phyloP scores from a whole-genome alignment of 2,113 vertebrate species.

The Sturnira hondurensis region DNA sequence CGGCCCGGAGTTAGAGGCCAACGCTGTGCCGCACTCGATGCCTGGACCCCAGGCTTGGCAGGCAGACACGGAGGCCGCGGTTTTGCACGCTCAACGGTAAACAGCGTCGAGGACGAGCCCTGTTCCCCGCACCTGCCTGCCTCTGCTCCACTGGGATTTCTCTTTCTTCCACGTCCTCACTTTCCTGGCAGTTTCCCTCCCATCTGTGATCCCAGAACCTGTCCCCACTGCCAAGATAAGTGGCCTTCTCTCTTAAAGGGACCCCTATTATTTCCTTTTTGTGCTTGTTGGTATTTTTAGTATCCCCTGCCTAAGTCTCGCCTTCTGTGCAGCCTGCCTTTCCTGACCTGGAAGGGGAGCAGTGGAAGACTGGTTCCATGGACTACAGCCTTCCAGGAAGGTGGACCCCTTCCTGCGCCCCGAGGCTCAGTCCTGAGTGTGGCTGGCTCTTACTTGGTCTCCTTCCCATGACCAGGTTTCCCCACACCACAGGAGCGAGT shows the following conservation, averaged over 20 bases:
- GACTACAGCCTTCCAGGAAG: neutral
- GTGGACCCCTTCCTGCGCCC: neutral
- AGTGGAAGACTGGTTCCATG: neutral
- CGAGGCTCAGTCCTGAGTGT: neutral
- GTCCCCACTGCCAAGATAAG: neutral
- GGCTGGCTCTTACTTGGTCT: neutral
- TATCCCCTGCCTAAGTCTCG: neutral
- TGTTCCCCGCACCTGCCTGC: neutral
- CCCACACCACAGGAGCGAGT: neutral
- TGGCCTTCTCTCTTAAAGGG: neutral
- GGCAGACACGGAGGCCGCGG: slow-evolving; percentile 49
- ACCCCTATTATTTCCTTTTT: neutral
- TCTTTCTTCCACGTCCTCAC: neutral
- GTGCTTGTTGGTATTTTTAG: neutral
- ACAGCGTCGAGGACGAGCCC: neutral
- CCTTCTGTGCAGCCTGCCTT: neutral
- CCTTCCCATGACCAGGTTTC: neutral
- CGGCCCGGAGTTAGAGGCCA: slow-evolving; percentile 47
- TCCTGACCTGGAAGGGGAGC: neutral
- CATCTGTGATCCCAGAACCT: neutral
- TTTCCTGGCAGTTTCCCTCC: neutral
- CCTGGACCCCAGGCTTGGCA: slow-evolving; percentile 55
- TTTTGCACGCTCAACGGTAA: slow-evolving; percentile 65
- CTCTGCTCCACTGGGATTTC: neutral
- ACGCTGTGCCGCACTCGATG: slow-evolving; percentile 41